Percentiles rank a stretch among this genome's conserved stretches.
These are phyloP conservation scores for Drosophila anomalata DNA, from an alignment of 2,888 invertebrate genomes.

Conservation along the genomic window DNA sequence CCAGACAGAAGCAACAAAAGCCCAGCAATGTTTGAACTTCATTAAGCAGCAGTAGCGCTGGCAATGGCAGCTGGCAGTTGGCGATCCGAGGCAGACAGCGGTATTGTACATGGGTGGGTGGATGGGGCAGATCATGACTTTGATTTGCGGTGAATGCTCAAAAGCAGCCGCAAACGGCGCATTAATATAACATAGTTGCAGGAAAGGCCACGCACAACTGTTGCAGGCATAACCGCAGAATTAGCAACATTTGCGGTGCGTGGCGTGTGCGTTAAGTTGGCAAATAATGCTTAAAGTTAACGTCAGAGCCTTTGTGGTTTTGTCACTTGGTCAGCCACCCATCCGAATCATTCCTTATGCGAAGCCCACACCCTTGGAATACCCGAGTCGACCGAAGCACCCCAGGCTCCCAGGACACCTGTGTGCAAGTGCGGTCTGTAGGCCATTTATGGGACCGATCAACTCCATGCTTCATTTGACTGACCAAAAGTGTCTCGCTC, in stretches of 20 bases:
- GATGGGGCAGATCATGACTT: conserved; percentile 57
- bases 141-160: conserved; percentile 65
- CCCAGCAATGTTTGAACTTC: conserved; percentile 44
- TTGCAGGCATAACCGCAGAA: conserved; percentile 73
- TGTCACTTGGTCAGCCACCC: conserved; percentile 65
- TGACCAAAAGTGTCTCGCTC: conserved; percentile 33
- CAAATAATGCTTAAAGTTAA: conserved; percentile 70
- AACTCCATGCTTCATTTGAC: conserved; percentile 46
- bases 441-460: conserved; percentile 31
- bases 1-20: conserved; percentile 30
- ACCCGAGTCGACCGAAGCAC: background rate
- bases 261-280: conserved; percentile 66
- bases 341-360: conserved; percentile 1
- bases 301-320: conserved; percentile 70
- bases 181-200: conserved; percentile 55
- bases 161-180: conserved; percentile 62
- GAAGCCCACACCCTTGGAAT: background rate
- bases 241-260: conserved; percentile 74
- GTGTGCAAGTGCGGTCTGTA: conserved; percentile 31
- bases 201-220: conserved; percentile 50
- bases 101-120: conserved; percentile 12
- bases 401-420: conserved; percentile 14
- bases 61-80: conserved; percentile 25
- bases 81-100: conserved; percentile 6
- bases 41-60: conserved; percentile 40